phyloP scores from a whole-genome alignment of 2,113 vertebrate species.

The Nanorana parkeri region DNA sequence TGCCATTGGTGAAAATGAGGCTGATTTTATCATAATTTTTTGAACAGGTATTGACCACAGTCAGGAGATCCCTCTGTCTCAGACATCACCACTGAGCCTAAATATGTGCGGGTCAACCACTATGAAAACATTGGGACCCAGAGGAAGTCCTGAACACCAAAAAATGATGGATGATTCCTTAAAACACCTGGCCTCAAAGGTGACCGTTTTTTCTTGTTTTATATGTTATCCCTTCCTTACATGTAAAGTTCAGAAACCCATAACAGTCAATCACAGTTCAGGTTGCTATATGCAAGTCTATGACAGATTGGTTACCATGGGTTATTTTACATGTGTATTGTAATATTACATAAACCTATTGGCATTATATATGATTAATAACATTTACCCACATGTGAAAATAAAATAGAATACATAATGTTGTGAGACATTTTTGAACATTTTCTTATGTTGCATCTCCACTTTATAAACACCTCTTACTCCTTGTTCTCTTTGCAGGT shows the following conservation, averaged over 20 bases:
- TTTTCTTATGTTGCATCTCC: too few species aligned
- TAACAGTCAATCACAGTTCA: not conserved
- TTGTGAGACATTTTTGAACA: too few species aligned
- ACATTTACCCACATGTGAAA: too few species aligned
- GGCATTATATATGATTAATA: too few species aligned
- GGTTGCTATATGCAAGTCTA: not conserved
- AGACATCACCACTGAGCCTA: conserved; percentile 74
- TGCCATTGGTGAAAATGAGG: too few species aligned
- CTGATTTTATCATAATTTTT: conserved; percentile 1
- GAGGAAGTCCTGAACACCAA: conserved; percentile 77
- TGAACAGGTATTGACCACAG: conserved; percentile 74
- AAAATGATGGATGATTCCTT: conserved; percentile 79
- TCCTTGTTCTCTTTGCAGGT: conserved; percentile 74
- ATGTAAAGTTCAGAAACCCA: not conserved
- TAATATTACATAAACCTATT: too few species aligned
- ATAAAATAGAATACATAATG: too few species aligned
- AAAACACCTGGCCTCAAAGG: conserved; percentile 89
- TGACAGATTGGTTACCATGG: too few species aligned
- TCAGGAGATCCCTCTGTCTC: conserved; percentile 85
- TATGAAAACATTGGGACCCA: conserved; percentile 66
- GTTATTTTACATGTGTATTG: too few species aligned
- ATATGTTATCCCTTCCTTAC: not conserved
- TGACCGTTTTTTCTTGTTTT: conserved; percentile 61
- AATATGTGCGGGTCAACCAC: conserved; percentile 68
- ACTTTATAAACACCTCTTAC: not conserved